phyloP scores from a whole-genome alignment of 2,888 invertebrate genomes.

The Spicauda simplicius region DNA sequence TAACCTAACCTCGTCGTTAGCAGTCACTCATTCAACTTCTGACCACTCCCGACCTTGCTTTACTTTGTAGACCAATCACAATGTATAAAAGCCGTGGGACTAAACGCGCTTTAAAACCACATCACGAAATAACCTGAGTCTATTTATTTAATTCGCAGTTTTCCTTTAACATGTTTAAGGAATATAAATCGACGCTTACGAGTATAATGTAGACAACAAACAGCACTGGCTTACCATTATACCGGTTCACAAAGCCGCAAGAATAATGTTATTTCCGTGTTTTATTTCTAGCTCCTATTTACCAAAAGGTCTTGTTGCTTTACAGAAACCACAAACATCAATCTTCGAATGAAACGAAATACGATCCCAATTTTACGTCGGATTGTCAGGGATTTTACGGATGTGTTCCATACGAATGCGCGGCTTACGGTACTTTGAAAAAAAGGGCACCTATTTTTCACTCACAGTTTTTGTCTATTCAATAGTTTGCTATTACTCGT shows the following conservation, averaged over 20 bases:
- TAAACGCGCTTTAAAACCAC: no score
- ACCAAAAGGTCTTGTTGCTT: slow-evolving; percentile 30
- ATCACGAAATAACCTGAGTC: no score
- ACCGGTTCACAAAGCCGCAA: neutral
- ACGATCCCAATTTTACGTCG: slow-evolving; percentile 34
- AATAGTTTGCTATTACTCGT: neutral
- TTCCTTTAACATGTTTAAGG: neutral
- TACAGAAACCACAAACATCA: slow-evolving; percentile 31
- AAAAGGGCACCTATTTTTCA: slow-evolving; percentile 9
- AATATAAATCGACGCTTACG: neutral
- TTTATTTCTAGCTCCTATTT: slow-evolving; percentile 17
- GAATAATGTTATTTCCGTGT: neutral
- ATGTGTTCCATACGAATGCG: slow-evolving; percentile 30
- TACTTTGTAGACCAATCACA: no score
- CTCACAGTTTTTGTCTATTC: slow-evolving; percentile 3
- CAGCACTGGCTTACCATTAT: neutral
- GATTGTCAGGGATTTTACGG: slow-evolving; percentile 36
- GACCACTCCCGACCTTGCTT: no score
- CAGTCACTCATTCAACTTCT: no score
- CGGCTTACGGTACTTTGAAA: slow-evolving; percentile 27
- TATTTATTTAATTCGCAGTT: no score
- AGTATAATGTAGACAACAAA: neutral
- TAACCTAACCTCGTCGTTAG: no score
- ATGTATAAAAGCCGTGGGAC: no score
- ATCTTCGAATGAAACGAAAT: slow-evolving; percentile 33